Evolutionary conservation across 2,113 vertebrate species (phyloP), one percentile per base, ranked within the genome.

Genomic region (Cygnus atratus): DNA sequence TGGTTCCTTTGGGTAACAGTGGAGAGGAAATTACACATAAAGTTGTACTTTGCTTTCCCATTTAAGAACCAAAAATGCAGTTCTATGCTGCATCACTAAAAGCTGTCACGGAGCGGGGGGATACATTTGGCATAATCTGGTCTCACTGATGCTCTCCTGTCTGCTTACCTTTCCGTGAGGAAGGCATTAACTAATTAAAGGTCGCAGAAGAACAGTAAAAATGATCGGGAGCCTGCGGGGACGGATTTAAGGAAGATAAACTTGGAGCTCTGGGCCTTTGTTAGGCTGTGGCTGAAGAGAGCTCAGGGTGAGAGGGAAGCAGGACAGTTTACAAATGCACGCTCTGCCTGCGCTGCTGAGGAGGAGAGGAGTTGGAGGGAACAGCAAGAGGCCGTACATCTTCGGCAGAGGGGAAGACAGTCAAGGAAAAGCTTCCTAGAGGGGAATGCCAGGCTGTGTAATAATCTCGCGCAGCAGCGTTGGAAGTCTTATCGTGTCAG

Each of bases 331-430:
- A 26, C 54, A 18, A 9, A 28, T 5, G 24, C 0, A 8, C n/a
- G 3, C 0, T 10, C 21, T 37, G 0, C 19, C 20, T 13, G 41
- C n/a, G 0, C 37, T 29, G 57, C 33, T 4, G 4, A 37, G 31
- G 37, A 35, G 59, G 22, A 46, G 20, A 48, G 31, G 62, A 50
- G 54, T 2, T 22, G 1, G 33, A 33, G 58, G 57, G n/a, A 15
- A 15, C 1, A 25, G 68, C 6, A 3, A 9, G 16, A 37, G 65
- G 55, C 59, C 10, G 28, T 16, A 33, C 6, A 1, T 9, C 41
- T 21, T 9, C 29, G 8, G 21, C 50, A 10, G 46, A 25, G 29
- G 62, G 75, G 26, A 48, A 33, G 44, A 13, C 39, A 39, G 68
- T 61, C 11, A 6, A 21, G 50, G 74, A 52, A 12, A 13, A 65